These are phyloP conservation scores for Melanostigma gelatinosum DNA, from an alignment of 2,113 vertebrate genomes.

Conservation along the genomic window DNA sequence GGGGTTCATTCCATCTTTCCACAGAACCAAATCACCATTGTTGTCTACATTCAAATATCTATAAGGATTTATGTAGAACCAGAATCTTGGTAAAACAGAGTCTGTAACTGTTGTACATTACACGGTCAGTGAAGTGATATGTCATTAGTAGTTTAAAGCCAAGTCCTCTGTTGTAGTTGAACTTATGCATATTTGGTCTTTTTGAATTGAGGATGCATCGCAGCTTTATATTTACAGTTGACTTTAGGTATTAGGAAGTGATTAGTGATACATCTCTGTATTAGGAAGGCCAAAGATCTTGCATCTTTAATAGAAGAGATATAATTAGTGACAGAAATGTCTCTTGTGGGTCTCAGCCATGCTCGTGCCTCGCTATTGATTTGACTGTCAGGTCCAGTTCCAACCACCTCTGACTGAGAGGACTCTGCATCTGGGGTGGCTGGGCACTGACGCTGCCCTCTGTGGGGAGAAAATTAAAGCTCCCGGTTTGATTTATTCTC, in stretches of 20 bases:
- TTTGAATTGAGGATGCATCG: neutral
- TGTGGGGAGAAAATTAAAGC: slow-evolving; percentile 58
- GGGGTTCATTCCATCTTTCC: neutral
- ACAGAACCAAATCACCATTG: neutral
- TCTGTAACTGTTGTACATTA: neutral
- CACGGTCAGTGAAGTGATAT: neutral
- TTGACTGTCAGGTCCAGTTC: slow-evolving; percentile 23
- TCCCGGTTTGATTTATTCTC: slow-evolving; percentile 55
- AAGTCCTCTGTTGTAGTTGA: neutral
- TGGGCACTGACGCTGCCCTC: slow-evolving; percentile 44
- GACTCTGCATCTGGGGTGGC: slow-evolving; percentile 45
- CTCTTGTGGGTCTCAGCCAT: slow-evolving; percentile 10
- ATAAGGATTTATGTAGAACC: slow-evolving; percentile 9
- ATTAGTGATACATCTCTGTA: neutral
- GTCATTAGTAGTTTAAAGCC: neutral
- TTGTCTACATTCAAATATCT: slow-evolving; percentile 2
- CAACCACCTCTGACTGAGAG: slow-evolving; percentile 38
- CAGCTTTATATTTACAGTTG: neutral
- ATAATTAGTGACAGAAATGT: slow-evolving; percentile 25
- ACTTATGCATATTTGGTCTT: neutral
- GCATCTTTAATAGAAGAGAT: neutral
- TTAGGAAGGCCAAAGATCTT: neutral
- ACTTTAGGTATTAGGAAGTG: neutral
- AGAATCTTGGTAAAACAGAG: neutral
- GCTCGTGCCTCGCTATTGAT: slow-evolving; percentile 36